phyloP scores from a whole-genome alignment of 2,113 vertebrate species.

The Rhea pennata region DNA sequence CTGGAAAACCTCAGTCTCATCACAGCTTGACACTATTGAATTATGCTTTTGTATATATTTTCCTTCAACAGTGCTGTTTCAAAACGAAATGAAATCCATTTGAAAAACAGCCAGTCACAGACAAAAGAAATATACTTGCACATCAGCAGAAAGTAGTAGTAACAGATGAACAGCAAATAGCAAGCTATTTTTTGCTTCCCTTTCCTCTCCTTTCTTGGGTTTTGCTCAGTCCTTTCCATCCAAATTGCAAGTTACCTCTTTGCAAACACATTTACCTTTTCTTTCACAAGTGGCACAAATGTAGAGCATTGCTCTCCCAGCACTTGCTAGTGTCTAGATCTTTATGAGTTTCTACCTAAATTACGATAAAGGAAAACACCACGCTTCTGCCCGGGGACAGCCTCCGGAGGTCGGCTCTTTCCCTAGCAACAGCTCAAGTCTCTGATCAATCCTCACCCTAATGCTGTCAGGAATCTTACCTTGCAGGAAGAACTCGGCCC shows the following conservation, averaged over 20 bases:
- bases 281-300: neutral
- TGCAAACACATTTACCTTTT: neutral
- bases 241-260: neutral
- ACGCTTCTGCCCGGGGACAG: neutral
- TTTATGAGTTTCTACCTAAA: neutral
- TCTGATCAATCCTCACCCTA: neutral
- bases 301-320: neutral
- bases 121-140: neutral
- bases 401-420: neutral
- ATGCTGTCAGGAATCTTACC: neutral
- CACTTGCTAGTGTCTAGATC: neutral
- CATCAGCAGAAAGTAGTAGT: neutral
- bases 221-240: neutral
- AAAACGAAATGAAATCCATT: neutral
- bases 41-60: neutral
- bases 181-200: neutral
- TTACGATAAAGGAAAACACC: neutral
- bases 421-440: neutral
- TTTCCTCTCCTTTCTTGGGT: neutral
- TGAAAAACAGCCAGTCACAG: neutral
- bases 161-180: neutral
- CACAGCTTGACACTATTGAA: neutral
- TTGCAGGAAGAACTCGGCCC: neutral
- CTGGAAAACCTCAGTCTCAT: too few species aligned
- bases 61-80: neutral